A percentile compares a stretch with the other conserved stretches of the same genome.
These are phyloP conservation scores for Cyprinodon brontotheroides DNA, from an alignment of 2,113 vertebrate species.

Conservation along the genomic window DNA sequence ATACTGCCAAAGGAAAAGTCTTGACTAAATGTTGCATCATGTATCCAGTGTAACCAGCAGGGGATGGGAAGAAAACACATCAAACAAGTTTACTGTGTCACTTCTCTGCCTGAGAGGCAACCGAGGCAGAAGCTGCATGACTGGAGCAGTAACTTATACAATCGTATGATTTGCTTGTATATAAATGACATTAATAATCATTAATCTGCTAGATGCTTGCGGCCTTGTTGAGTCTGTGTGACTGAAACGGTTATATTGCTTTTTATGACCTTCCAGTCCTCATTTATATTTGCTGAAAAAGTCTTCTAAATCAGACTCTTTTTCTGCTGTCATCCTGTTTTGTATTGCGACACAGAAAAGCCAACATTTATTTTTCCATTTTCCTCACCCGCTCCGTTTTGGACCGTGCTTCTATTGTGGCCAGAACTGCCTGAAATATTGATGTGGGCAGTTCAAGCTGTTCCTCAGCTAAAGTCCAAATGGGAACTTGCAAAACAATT, in stretches of 20 bases:
- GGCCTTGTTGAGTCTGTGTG: not conserved
- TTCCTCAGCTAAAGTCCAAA: not conserved
- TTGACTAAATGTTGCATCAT: conserved; percentile 15
- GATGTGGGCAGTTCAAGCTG: not conserved
- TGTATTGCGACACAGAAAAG: not conserved
- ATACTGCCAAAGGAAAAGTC: conserved; percentile 4
- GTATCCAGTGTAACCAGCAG: not conserved
- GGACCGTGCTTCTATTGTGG: not conserved
- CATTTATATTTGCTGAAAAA: not conserved
- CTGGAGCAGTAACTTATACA: not conserved
- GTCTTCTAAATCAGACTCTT: not conserved
- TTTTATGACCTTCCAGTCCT: not conserved
- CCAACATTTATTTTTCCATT: not conserved
- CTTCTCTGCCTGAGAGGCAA: not conserved
- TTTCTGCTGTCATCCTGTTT: not conserved
- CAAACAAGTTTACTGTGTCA: not conserved
- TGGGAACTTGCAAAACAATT: not conserved
- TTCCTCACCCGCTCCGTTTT: not conserved
- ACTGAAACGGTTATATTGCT: not conserved
- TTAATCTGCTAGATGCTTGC: not conserved
- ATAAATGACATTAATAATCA: not conserved
- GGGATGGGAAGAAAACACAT: conserved; percentile 3
- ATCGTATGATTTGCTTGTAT: not conserved
- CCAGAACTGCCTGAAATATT: conserved; percentile 4
- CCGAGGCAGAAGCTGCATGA: conserved; percentile 1